These are phyloP conservation scores for Cyanoderma ruficeps DNA, from an alignment of 2,113 vertebrate species.

Conservation along the genomic window DNA sequence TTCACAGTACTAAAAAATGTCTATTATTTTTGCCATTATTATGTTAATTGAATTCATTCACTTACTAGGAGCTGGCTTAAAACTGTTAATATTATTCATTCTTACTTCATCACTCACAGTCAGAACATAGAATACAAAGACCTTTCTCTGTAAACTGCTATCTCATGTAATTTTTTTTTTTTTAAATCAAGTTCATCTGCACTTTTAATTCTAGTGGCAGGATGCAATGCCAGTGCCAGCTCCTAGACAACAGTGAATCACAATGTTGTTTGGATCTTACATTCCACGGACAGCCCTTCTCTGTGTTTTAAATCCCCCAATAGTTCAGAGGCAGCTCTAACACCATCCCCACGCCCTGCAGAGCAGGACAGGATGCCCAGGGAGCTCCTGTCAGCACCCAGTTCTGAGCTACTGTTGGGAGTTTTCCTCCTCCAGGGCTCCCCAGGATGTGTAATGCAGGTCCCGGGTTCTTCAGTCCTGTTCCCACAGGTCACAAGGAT, in stretches of 20 bases:
- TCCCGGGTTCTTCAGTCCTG: not conserved
- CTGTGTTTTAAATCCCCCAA: not conserved
- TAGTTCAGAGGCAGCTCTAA: not conserved
- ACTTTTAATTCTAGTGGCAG: not conserved
- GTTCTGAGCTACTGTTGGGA: not conserved
- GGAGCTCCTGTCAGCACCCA: not conserved
- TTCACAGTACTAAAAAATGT: not conserved
- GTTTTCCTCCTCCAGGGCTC: not conserved
- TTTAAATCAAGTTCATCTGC: not conserved
- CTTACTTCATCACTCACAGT: not conserved
- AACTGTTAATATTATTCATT: not conserved
- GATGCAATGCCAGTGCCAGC: not conserved
- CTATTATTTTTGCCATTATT: not conserved
- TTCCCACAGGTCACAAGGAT: not conserved
- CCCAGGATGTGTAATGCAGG: fast-evolving
- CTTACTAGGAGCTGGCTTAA: not conserved
- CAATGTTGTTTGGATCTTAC: not conserved
- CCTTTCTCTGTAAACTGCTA: not conserved
- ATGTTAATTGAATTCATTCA: not conserved
- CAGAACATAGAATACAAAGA: not conserved
- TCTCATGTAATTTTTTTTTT: not conserved
- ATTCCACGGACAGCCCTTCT: not conserved
- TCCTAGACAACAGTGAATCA: not conserved
- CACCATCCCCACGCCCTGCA: not conserved
- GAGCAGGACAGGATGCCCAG: not conserved